Conservation (phyloP, 2,888 invertebrate species). For the Trissolcus brochymenae region DNA sequence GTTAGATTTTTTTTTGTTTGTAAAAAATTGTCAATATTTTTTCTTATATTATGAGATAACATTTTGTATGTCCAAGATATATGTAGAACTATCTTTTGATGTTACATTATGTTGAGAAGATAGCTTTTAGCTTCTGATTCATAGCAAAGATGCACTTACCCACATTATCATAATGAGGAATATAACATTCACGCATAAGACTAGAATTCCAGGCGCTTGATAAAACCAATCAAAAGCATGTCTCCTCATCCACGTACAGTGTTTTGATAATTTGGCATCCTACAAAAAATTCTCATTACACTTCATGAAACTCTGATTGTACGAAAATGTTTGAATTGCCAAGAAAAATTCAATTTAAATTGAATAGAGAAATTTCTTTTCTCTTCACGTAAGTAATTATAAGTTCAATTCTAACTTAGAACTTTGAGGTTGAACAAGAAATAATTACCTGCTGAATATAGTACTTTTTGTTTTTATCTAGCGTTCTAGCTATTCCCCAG, state of each 20-base stretch:
- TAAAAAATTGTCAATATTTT: too few species aligned
- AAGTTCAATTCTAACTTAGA: neutral
- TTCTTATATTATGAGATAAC: too few species aligned
- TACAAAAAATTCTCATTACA: constrained; percentile 30
- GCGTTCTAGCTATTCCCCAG: constrained; percentile 79
- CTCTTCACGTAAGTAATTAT: too few species aligned
- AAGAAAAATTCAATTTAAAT: too few species aligned
- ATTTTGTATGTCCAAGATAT: too few species aligned
- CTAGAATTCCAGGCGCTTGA: constrained; percentile 88
- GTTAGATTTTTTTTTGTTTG: too few species aligned
- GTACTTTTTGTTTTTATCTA: constrained; percentile 62
- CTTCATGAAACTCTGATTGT: too few species aligned
- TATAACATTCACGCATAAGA: constrained; percentile 88
- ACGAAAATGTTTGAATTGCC: too few species aligned
- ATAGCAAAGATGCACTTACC: constrained; percentile 79
- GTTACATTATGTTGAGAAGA: too few species aligned
- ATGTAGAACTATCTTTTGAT: too few species aligned
- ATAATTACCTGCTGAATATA: constrained; percentile 65
- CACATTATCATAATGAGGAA: constrained; percentile 92
- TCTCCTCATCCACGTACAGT: constrained; percentile 89
- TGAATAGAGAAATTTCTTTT: too few species aligned
- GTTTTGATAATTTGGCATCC: constrained; percentile 67
- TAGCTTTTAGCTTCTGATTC: too few species aligned
- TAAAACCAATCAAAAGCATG: constrained; percentile 92
- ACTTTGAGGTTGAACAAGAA: neutral